These are phyloP conservation scores for Podabrus alpinus DNA, from an alignment of 2,888 invertebrate genomes.

Conservation along the genomic window DNA sequence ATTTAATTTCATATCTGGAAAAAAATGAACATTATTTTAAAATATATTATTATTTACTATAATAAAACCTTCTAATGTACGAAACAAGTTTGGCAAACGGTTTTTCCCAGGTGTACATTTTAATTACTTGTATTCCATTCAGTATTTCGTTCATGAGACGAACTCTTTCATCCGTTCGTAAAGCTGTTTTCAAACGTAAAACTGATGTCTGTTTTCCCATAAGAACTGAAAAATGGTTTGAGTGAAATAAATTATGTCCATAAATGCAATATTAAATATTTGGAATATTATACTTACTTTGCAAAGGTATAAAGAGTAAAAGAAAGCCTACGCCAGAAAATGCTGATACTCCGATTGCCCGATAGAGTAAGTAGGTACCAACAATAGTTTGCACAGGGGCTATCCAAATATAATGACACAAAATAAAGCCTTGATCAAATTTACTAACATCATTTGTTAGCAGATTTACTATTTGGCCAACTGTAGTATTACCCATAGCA, in stretches of 20 bases:
- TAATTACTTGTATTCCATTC: slow-evolving; percentile 83
- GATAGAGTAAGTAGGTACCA: slow-evolving; percentile 61
- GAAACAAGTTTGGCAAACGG: slow-evolving; percentile 86
- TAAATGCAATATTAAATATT: background rate
- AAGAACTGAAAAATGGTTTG: slow-evolving; percentile 41
- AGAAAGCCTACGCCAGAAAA: slow-evolving; percentile 56
- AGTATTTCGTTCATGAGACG: slow-evolving; percentile 74
- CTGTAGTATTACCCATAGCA: slow-evolving; percentile 76
- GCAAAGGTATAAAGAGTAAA: slow-evolving; percentile 51
- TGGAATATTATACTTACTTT: slow-evolving; percentile 45
- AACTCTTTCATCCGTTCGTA: slow-evolving; percentile 68
- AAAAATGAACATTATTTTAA: slow-evolving; percentile 6
- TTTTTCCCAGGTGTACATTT: slow-evolving; percentile 97
- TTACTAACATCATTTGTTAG: slow-evolving; percentile 87
- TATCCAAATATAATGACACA: slow-evolving; percentile 79
- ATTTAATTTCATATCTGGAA: slow-evolving; percentile 71
- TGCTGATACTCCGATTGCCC: slow-evolving; percentile 54
- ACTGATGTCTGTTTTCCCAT: slow-evolving; percentile 51
- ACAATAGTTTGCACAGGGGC: slow-evolving; percentile 78
- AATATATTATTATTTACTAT: background rate
- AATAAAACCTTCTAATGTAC: slow-evolving; percentile 65
- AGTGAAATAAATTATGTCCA: background rate
- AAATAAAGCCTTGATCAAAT: slow-evolving; percentile 79
- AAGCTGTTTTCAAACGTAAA: slow-evolving; percentile 59
- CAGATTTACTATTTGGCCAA: slow-evolving; percentile 59